A percentile compares a stretch with the other conserved stretches of the same genome.
Evolutionary conservation across 2,113 vertebrate genomes (phyloP).

Genomic region (Miniopterus natalensis): DNA sequence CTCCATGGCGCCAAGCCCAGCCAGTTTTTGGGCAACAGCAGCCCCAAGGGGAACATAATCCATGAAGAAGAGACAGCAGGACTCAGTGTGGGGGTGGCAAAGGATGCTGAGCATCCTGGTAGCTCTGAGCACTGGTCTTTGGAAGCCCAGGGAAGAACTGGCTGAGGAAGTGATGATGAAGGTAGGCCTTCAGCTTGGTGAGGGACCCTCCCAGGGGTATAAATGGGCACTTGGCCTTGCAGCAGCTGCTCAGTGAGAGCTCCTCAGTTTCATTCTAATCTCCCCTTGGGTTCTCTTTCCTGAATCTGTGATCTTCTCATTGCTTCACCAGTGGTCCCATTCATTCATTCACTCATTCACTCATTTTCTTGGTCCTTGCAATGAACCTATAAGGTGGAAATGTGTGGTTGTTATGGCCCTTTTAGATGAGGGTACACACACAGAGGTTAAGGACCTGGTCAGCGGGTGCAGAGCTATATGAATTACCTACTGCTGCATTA

Average conservation of each 20-base stretch:
- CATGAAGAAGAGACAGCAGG: background rate
- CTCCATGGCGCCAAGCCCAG: fast-evolving
- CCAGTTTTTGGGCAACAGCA: background rate
- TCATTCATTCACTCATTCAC: background rate
- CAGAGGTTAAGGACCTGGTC: background rate
- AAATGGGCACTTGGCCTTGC: fast-evolving
- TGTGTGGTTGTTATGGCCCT: fast-evolving
- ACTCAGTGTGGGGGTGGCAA: background rate
- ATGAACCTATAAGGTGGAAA: background rate
- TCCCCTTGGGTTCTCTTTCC: background rate
- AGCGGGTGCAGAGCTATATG: background rate
- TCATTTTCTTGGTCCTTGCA: background rate
- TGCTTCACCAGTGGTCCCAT: background rate
- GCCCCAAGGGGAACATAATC: background rate
- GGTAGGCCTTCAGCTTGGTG: background rate
- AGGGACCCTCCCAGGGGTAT: background rate
- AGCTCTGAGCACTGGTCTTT: no score
- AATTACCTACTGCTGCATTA: fast-evolving
- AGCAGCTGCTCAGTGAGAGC: background rate
- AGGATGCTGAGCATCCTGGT: background rate
- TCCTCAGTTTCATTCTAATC: background rate
- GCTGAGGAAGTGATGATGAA: background rate
- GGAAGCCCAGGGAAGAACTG: background rate
- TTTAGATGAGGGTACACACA: background rate
- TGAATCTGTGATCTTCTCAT: background rate